Evolutionary conservation across 2,888 invertebrate genomes (phyloP).

Genomic region (Hirtodrosophila cameraria): DNA sequence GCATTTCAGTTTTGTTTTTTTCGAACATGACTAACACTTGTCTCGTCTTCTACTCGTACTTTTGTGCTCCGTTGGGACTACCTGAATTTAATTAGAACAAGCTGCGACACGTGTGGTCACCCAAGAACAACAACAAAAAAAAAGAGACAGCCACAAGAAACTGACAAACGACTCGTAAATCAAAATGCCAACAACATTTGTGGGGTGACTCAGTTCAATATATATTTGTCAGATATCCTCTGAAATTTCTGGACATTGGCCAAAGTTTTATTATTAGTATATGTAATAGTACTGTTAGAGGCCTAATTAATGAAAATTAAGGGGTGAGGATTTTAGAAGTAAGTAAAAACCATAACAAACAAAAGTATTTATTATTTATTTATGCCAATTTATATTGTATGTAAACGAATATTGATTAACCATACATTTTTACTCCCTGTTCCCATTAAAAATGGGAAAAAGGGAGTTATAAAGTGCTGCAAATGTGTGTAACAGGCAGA

Average conservation of each 20-base stretch:
- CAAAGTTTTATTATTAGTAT: slow-evolving; percentile 30
- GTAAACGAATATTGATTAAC: no score
- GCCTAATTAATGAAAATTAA: background rate
- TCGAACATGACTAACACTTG: slow-evolving; percentile 59
- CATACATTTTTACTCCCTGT: no score
- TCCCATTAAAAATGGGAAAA: no score
- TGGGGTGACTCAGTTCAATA: slow-evolving; percentile 41
- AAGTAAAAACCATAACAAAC: background rate
- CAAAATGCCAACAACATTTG: slow-evolving; percentile 30
- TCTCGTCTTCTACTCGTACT: no score
- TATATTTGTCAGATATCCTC: slow-evolving; percentile 9
- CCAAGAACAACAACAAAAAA: slow-evolving; percentile 1
- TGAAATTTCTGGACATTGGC: slow-evolving; percentile 32
- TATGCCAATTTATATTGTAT: slow-evolving; percentile 2
- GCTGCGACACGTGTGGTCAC: slow-evolving; percentile 50
- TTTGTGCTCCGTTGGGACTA: slow-evolving; percentile 18
- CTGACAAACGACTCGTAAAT: slow-evolving; percentile 43
- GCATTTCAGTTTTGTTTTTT: slow-evolving; percentile 24
- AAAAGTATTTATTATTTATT: slow-evolving; percentile 12
- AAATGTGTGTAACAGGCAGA: no score
- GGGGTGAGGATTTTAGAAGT: background rate
- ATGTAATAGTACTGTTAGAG: background rate
- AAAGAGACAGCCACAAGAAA: slow-evolving; percentile 26
- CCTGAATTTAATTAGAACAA: slow-evolving; percentile 59
- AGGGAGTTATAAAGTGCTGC: no score